Base-by-base conservation (phyloP, 2,113 vertebrate genomes). In the Agapornis roseicollis region DNA sequence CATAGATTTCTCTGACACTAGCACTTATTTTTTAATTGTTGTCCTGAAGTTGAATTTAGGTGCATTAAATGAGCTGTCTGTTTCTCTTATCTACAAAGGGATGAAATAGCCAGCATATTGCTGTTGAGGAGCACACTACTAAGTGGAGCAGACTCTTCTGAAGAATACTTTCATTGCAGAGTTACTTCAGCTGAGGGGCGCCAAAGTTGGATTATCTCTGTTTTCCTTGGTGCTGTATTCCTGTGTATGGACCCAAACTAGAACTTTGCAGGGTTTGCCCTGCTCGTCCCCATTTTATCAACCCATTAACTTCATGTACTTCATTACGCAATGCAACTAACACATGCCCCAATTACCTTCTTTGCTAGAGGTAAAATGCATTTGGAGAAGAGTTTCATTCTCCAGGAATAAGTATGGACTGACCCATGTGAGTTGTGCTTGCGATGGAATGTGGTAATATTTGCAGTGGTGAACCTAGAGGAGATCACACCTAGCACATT, bases 11-110 rank as follows among this genome's bases (percentile, higher is more conserved):
- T 79, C 37, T 3, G 39, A 76, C 42, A 47, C 27, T 27, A 29
- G 47, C 55, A 61, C 56, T 50, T 82, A 18, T 60, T 82, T 96
- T 95, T 85, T 53, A 56, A 78, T 86, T 82, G 76, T 71, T 88
- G 47, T 24, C 35, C 66, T 88, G 71, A 87, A 78, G 60, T 69
- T 35, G 50, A 88, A 70, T 81, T 90, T 46, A 9, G 39, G 47
- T 72, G 65, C n/a, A 68, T 12, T 71, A 68, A 87, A 72, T 49
- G 60, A 49, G 39, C 49, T 74, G 56, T 17, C 37, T 33, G 31
- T 27, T 52, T 46, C 49, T 92, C 39, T 70, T 50, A 13, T 22
- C 23, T 58, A 79, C 33, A 41, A 50, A 68, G 19, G 13, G 8
- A 28, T 5, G 37, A 41, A 58, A 60, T 3, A 53, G 35, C 35